Conservation (phyloP, 1,140 invertebrate genomes). For the Phthorimaea operculella region DNA sequence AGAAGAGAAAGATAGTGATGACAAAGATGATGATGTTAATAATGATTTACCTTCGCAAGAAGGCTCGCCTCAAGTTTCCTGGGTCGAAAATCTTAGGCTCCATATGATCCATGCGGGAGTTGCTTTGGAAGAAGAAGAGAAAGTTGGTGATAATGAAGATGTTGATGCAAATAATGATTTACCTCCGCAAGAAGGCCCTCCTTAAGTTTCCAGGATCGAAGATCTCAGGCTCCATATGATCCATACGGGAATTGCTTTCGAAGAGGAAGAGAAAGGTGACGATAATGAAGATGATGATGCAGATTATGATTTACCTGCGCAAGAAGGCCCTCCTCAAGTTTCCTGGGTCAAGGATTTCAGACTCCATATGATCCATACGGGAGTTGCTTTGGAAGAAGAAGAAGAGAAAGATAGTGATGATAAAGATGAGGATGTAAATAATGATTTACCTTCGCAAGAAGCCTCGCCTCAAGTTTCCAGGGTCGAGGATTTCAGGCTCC, state of each 20-base stretch:
- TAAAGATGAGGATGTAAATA: too few relatives aligned
- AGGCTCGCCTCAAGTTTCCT: constrained; percentile 16
- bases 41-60: background rate
- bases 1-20: background rate
- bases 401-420: too few relatives aligned
- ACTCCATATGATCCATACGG: constrained; percentile 31
- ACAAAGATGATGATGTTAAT: too few relatives aligned
- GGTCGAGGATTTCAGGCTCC: constrained; percentile 31
- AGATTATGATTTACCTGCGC: background rate
- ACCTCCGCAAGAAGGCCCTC: background rate
- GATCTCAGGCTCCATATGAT: constrained; percentile 30
- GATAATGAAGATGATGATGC: background rate
- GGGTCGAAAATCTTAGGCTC: constrained; percentile 35
- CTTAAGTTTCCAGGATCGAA: constrained; percentile 34
- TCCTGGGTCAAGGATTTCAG: constrained; percentile 32
- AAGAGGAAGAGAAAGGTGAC: too few relatives aligned
- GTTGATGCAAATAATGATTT: background rate
- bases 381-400: too few relatives aligned
- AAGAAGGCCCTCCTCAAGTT: constrained; percentile 26
- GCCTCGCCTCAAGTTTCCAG: constrained; percentile 36
- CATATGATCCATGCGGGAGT: constrained; percentile 33
- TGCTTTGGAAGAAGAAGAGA: background rate
- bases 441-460: background rate
- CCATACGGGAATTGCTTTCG: constrained; percentile 43
- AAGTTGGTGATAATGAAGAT: background rate